Conservation (phyloP, 2,888 invertebrate genomes). For the Machimus rusticus region DNA sequence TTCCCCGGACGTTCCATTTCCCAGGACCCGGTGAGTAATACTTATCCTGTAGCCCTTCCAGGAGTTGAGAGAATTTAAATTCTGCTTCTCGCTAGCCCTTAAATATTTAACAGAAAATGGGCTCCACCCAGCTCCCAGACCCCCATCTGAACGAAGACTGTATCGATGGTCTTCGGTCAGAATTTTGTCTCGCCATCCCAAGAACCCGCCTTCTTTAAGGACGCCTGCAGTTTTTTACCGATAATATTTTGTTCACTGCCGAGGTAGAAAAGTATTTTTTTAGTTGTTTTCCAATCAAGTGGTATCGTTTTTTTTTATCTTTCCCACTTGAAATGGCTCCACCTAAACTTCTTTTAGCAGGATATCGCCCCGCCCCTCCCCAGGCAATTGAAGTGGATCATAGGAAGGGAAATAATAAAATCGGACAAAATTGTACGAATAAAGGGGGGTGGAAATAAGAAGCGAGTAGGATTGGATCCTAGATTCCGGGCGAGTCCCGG, state of each 20-base stretch:
- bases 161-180: background rate
- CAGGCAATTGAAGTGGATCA: background rate
- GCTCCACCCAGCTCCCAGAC: background rate
- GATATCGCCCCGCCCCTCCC: background rate
- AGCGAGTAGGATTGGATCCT: constrained; percentile 23
- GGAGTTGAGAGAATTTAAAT: constrained; percentile 8
- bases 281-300: constrained; percentile 26
- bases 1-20: background rate
- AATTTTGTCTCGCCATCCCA: background rate
- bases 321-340: background rate
- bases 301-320: constrained; percentile 1
- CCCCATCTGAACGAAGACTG: background rate
- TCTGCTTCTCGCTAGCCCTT: background rate
- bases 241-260: background rate
- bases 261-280: background rate
- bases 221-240: background rate
- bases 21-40: background rate
- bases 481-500: background rate
- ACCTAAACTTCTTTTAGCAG: background rate
- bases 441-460: constrained; percentile 18
- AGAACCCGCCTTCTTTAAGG: background rate
- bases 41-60: background rate
- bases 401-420: constrained; percentile 24
- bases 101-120: constrained; percentile 15
- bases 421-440: constrained; percentile 32